A percentile compares a stretch with the other conserved stretches of the same genome.
Evolutionary conservation across 35 echinoderm and acorn worm genomes (phyloP).

Genomic region (Hemicentrotus pulcherrimus): DNA sequence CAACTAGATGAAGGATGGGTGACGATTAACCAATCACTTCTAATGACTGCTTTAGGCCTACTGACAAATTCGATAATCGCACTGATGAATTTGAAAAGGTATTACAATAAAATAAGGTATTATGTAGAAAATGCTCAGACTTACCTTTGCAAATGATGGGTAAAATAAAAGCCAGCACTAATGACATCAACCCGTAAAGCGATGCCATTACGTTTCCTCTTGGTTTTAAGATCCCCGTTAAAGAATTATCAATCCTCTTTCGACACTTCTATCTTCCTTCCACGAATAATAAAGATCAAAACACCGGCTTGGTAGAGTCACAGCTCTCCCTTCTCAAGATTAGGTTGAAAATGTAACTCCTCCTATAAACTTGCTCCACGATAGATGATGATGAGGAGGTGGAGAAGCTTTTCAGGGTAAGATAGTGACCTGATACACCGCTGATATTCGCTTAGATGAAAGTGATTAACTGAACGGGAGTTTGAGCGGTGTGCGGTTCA

Average conservation of each 20-base stretch:
- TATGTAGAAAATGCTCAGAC: background rate
- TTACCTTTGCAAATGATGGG: conserved; percentile 6
- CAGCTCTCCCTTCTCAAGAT: background rate
- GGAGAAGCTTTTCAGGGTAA: background rate
- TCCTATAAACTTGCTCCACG: background rate
- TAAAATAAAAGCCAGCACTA: background rate
- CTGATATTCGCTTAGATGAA: background rate
- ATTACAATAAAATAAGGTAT: background rate
- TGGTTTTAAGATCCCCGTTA: background rate
- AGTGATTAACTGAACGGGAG: background rate
- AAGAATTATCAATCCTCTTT: background rate
- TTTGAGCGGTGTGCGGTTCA: conserved; percentile 6
- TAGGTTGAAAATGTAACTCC: background rate
- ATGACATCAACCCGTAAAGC: background rate
- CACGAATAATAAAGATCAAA: background rate
- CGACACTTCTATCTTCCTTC: background rate
- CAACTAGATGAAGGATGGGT: too few relatives aligned
- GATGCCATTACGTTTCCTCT: background rate
- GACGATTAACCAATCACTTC: too few relatives aligned
- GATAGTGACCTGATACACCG: background rate
- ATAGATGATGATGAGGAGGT: conserved; percentile 11
- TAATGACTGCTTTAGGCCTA: too few relatives aligned
- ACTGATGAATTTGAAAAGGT: background rate
- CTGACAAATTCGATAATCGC: too few relatives aligned
- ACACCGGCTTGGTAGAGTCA: background rate